A percentile compares a stretch with the other conserved stretches of the same genome.
Conservation (phyloP, 2,888 invertebrate genomes). For the Azorinus chamasolen region DNA sequence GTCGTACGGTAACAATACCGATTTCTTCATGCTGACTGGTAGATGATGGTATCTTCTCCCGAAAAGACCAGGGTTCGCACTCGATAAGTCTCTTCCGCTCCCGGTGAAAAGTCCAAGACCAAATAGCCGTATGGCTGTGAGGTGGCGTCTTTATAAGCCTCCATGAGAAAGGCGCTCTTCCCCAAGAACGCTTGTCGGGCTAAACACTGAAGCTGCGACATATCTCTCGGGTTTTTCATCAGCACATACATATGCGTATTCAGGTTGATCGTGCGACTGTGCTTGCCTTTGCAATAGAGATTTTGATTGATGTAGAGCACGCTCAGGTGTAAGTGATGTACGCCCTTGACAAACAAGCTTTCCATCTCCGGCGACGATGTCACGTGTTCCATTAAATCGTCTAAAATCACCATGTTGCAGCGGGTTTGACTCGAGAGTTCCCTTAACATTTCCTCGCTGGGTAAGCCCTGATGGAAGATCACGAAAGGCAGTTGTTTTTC, state of each 20-base stretch:
- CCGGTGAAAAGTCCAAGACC: slow-evolving; percentile 29
- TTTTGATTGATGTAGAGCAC: slow-evolving; percentile 39
- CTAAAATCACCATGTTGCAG: slow-evolving; percentile 24
- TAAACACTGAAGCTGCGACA: slow-evolving; percentile 28
- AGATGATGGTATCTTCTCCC: slow-evolving; percentile 26
- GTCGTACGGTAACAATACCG: too few species aligned
- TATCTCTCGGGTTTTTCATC: slow-evolving; percentile 41
- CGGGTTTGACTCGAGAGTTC: neutral
- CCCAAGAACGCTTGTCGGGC: slow-evolving; percentile 24
- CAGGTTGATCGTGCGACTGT: slow-evolving; percentile 27
- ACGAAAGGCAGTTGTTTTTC: slow-evolving; percentile 21
- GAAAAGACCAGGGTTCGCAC: slow-evolving; percentile 25
- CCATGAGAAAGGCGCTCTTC: slow-evolving; percentile 13
- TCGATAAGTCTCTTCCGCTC: slow-evolving; percentile 17
- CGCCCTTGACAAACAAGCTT: slow-evolving; percentile 24
- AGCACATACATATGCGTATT: slow-evolving; percentile 31
- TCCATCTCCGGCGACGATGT: slow-evolving; percentile 32
- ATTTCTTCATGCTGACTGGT: too few species aligned
- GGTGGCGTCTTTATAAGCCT: slow-evolving; percentile 36
- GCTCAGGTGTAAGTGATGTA: slow-evolving; percentile 25
- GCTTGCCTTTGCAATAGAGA: slow-evolving; percentile 29
- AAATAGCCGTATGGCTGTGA: slow-evolving; percentile 32
- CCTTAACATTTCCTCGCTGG: slow-evolving; percentile 2
- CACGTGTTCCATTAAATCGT: slow-evolving; percentile 30
- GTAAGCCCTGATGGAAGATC: slow-evolving; percentile 23